Conservation (phyloP, 2,888 invertebrate species). For the Stenoptilia bipunctidactyla region DNA sequence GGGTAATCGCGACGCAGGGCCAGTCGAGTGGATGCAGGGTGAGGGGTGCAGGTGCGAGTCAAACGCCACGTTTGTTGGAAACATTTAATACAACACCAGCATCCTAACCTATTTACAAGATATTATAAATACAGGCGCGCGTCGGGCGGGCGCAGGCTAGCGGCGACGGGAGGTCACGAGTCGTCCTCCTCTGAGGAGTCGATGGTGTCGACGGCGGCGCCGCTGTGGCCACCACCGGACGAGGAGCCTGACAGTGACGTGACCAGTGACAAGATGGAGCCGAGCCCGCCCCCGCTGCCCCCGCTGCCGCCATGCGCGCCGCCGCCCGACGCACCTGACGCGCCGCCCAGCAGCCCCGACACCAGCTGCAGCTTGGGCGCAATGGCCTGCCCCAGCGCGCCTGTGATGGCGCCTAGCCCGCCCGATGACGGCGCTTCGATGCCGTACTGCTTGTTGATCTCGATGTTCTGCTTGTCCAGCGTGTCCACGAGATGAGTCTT, state of each 20-base stretch:
- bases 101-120: conserved; percentile 65
- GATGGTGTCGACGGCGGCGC: conserved; percentile 52
- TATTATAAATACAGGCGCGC: conserved; percentile 46
- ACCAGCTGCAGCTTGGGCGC: conserved; percentile 75
- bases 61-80: conserved; percentile 41
- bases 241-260: conserved; percentile 60
- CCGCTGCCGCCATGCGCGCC: conserved; percentile 56
- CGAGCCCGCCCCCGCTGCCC: conserved; percentile 24
- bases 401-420: conserved; percentile 72
- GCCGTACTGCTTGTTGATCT: conserved; percentile 80
- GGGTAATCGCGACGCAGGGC: not conserved
- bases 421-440: conserved; percentile 74
- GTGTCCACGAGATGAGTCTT: conserved; percentile 80
- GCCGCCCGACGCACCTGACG: conserved; percentile 69
- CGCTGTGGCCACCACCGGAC: conserved; percentile 28
- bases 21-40: too few relatives aligned
- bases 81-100: conserved; percentile 57
- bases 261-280: conserved; percentile 58
- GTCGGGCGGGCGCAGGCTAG: conserved; percentile 13
- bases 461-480: conserved; percentile 80
- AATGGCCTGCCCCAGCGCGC: conserved; percentile 77
- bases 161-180: conserved; percentile 28
- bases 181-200: conserved; percentile 61
- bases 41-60: conserved; percentile 34
- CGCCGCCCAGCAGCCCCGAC: conserved; percentile 67